Percentiles rank a stretch among this genome's conserved stretches.
Conservation (phyloP, 2,888 invertebrate genomes). For the Anoncus sp. region DNA sequence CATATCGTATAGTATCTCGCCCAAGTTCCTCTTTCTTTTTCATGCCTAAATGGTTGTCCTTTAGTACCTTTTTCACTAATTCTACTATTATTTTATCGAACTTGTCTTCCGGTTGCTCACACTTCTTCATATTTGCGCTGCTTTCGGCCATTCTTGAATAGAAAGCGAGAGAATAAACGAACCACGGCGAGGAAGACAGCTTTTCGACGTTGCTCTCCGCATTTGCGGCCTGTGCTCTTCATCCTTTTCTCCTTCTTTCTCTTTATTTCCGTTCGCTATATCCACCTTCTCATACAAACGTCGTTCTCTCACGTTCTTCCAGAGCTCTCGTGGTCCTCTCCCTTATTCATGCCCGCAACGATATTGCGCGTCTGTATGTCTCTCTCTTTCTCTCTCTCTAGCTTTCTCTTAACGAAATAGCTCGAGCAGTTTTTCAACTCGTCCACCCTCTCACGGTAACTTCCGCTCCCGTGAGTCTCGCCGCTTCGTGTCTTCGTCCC, state of each 20-base stretch:
- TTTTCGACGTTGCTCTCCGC: slow-evolving; percentile 38
- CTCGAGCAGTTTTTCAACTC: slow-evolving; percentile 62
- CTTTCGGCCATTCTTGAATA: slow-evolving; percentile 33
- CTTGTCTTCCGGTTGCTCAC: slow-evolving; percentile 28
- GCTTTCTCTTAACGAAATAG: slow-evolving; percentile 57
- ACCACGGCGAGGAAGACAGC: slow-evolving; percentile 17
- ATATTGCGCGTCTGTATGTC: not conserved
- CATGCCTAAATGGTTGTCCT: slow-evolving; percentile 10
- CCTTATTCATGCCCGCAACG: slow-evolving; percentile 30
- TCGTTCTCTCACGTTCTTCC: not conserved
- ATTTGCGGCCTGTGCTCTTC: slow-evolving; percentile 45
- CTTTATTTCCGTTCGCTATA: slow-evolving; percentile 50
- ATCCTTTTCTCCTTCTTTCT: slow-evolving; percentile 29
- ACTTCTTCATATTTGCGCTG: slow-evolving; percentile 40
- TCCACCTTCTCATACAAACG: slow-evolving; percentile 33
- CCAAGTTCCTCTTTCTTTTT: not conserved
- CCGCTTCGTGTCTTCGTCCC: slow-evolving; percentile 47
- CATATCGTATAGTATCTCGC: not conserved
- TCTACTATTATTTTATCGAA: slow-evolving; percentile 29
- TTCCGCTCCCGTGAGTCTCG: slow-evolving; percentile 53
- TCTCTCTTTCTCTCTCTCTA: not conserved
- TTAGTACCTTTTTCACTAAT: slow-evolving; percentile 32
- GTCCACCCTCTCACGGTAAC: slow-evolving; percentile 54
- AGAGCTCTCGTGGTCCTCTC: slow-evolving; percentile 5
- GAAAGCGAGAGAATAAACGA: slow-evolving; percentile 32